Evolutionary conservation across 2,113 vertebrate species (phyloP).

Genomic region (Tympanuchus pallidicinctus): DNA sequence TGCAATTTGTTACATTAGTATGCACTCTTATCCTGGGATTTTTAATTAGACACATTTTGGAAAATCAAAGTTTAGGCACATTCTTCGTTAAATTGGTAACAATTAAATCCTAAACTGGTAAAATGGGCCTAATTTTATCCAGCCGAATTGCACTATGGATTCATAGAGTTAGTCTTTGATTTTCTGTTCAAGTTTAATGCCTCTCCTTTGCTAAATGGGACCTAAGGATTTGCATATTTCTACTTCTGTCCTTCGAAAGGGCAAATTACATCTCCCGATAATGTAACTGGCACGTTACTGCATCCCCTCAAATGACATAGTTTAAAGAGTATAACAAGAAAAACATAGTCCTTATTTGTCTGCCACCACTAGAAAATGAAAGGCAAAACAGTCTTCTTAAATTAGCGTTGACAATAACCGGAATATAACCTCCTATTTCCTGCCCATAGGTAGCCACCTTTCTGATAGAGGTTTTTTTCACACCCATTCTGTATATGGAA

Average conservation of each 20-base stretch:
- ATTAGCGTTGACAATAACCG: conserved; percentile 28
- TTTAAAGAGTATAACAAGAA: conserved; percentile 48
- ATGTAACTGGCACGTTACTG: neutral
- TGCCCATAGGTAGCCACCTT: neutral
- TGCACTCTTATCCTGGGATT: neutral
- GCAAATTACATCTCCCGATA: neutral
- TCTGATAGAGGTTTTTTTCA: neutral
- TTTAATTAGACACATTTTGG: neutral
- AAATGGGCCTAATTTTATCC: neutral
- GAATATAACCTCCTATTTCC: neutral
- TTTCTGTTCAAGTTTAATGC: neutral
- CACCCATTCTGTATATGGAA: neutral
- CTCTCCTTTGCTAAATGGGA: neutral
- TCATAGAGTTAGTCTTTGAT: neutral
- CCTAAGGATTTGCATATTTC: neutral
- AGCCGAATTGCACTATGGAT: neutral
- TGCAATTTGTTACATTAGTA: neutral
- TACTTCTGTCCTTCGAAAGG: conserved; percentile 30
- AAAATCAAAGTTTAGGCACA: neutral
- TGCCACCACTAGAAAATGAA: neutral
- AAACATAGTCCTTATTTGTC: conserved; percentile 9
- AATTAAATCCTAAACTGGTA: neutral
- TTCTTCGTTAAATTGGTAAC: neutral
- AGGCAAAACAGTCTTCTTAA: conserved; percentile 3
- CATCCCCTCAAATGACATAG: neutral